Conservation (phyloP, 2,797 vertebrate species). For the Notolepis coatsorum region DNA sequence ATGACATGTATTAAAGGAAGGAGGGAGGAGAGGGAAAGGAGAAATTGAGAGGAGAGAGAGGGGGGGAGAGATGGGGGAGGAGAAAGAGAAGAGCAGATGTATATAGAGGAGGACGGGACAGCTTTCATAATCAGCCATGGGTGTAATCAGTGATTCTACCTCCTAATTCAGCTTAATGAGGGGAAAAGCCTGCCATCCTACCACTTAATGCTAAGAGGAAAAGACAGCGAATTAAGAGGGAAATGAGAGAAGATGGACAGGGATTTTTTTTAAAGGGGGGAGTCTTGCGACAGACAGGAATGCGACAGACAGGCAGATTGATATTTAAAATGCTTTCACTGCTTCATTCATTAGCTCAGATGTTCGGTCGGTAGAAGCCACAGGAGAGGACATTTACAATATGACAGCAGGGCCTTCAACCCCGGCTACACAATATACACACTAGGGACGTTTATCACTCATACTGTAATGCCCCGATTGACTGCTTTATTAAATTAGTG, state of each 20-base stretch:
- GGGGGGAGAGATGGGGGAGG: not conserved
- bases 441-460: too few relatives aligned
- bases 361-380: too few relatives aligned
- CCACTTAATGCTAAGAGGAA: slow-evolving; percentile 6
- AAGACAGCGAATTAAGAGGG: slow-evolving; percentile 19
- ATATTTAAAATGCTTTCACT: too few relatives aligned
- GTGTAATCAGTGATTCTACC: slow-evolving; percentile 34
- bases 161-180: slow-evolving; percentile 34
- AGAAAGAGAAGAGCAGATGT: not conserved
- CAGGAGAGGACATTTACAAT: too few relatives aligned
- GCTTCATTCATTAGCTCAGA: too few relatives aligned
- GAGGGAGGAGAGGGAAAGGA: not conserved
- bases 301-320: too few relatives aligned
- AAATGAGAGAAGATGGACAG: not conserved
- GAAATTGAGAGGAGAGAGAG: not conserved
- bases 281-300: too few relatives aligned
- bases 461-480: too few relatives aligned
- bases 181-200: not conserved
- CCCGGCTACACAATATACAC: too few relatives aligned
- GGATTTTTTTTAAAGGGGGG: too few relatives aligned
- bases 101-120: not conserved
- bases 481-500: too few relatives aligned
- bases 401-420: too few relatives aligned
- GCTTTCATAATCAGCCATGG: slow-evolving; percentile 3
- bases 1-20: not conserved